Percentiles rank a stretch among this genome's conserved stretches.
Evolutionary conservation across 2,797 vertebrate species (phyloP).

Genomic region (Pangasius mekongensis): DNA sequence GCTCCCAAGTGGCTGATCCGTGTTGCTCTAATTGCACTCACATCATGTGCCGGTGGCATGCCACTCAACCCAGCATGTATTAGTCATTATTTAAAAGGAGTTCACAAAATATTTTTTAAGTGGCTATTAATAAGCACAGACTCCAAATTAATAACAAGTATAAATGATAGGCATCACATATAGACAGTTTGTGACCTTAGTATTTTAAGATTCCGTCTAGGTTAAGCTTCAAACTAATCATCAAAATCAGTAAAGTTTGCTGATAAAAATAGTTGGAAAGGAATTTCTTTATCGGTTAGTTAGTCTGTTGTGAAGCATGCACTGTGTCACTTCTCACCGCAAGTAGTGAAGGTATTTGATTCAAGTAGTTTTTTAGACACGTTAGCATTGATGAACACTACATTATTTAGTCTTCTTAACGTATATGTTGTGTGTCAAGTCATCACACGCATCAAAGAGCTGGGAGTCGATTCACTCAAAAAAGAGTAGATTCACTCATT

Average conservation of each 20-base stretch:
- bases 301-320: neutral
- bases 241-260: neutral
- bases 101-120: neutral
- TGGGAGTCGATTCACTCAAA: neutral
- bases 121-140: neutral
- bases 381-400: neutral
- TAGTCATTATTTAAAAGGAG: neutral
- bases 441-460: neutral
- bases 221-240: neutral
- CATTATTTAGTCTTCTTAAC: neutral
- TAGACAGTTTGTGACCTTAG: neutral
- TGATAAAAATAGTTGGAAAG: neutral
- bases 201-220: neutral
- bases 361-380: neutral
- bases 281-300: too few relatives aligned
- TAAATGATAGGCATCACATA: neutral
- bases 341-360: neutral
- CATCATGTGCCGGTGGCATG: neutral
- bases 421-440: neutral
- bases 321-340: neutral
- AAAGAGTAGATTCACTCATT: neutral
- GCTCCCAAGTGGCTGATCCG: neutral
- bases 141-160: neutral
- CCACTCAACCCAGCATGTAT: neutral
- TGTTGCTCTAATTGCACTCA: neutral